Percentiles rank a stretch among this genome's conserved stretches.
Evolutionary conservation across 2,888 invertebrate species (phyloP).

Genomic region (Melieria omissa): DNA sequence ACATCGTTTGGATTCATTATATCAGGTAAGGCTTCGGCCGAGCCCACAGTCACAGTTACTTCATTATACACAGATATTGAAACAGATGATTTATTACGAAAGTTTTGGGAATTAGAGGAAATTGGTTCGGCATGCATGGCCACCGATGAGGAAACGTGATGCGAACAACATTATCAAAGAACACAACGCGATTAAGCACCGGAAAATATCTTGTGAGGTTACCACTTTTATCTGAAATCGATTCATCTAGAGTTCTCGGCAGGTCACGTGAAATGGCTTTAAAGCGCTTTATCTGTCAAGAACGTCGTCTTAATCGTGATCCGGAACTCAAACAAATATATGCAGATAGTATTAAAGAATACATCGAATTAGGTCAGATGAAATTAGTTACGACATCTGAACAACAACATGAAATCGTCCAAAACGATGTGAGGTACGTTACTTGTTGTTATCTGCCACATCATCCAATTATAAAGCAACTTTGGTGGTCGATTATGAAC

Average conservation of each 20-base stretch:
- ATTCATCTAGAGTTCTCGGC: slow-evolving; percentile 17
- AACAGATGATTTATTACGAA: slow-evolving; percentile 23
- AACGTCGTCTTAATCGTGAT: slow-evolving; percentile 4
- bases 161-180: slow-evolving; percentile 15
- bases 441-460: slow-evolving; percentile 36
- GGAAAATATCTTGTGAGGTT: slow-evolving; percentile 25
- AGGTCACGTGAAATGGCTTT: slow-evolving; percentile 26
- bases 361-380: slow-evolving; percentile 32
- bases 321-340: slow-evolving; percentile 9
- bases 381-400: slow-evolving; percentile 19
- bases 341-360: slow-evolving; percentile 34
- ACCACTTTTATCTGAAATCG: slow-evolving; percentile 16
- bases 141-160: slow-evolving; percentile 7
- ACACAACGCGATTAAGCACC: slow-evolving; percentile 2
- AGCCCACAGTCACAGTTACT: slow-evolving; percentile 1
- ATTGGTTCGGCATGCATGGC: background rate
- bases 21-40: slow-evolving; percentile 13
- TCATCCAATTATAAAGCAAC: slow-evolving; percentile 30
- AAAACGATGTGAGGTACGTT: background rate
- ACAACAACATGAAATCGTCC: background rate
- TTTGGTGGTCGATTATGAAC: slow-evolving; percentile 27
- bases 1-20: slow-evolving; percentile 34
- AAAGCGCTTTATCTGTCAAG: slow-evolving; percentile 27
- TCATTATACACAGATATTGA: slow-evolving; percentile 19
- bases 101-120: slow-evolving; percentile 27